phyloP scores from a whole-genome alignment of 2,797 vertebrate species.

The Uromys caudimaculatus region DNA sequence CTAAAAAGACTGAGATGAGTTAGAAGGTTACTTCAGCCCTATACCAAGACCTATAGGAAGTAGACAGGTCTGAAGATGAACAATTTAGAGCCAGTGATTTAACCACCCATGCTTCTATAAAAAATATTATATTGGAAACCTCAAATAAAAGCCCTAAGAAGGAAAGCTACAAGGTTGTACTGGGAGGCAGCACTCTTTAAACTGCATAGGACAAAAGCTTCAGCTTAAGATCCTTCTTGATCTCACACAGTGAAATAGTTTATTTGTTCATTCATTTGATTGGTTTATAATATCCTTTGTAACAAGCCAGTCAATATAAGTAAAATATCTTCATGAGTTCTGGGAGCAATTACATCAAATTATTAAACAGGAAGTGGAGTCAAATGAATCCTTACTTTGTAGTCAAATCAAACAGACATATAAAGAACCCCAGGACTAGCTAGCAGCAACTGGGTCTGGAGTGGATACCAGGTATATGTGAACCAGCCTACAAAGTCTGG shows the following conservation, averaged over 20 bases:
- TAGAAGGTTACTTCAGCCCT: not conserved
- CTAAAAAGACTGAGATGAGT: not conserved
- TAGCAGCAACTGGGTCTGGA: not conserved
- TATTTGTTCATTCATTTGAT: not conserved
- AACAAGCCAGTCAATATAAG: not conserved
- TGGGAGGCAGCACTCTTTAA: not conserved
- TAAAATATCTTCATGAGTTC: not conserved
- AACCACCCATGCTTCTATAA: not conserved
- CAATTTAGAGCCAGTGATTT: not conserved
- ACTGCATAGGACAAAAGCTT: not conserved
- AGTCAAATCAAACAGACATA: not conserved
- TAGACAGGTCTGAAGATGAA: not conserved
- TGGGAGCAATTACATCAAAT: not conserved
- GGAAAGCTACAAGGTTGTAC: not conserved
- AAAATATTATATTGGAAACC: not conserved
- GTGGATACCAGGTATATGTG: not conserved
- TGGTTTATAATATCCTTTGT: not conserved
- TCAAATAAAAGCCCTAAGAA: not conserved
- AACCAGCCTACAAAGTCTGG: not conserved
- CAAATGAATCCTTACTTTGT: not conserved
- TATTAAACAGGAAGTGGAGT: not conserved
- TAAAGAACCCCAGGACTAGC: not conserved
- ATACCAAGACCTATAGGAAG: not conserved
- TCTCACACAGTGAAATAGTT: not conserved
- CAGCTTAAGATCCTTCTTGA: not conserved